Percentiles rank a stretch among this genome's conserved stretches.
These are phyloP conservation scores for Zootermopsis nevadensis DNA, from an alignment of 2,888 invertebrate species.

Conservation along the genomic window DNA sequence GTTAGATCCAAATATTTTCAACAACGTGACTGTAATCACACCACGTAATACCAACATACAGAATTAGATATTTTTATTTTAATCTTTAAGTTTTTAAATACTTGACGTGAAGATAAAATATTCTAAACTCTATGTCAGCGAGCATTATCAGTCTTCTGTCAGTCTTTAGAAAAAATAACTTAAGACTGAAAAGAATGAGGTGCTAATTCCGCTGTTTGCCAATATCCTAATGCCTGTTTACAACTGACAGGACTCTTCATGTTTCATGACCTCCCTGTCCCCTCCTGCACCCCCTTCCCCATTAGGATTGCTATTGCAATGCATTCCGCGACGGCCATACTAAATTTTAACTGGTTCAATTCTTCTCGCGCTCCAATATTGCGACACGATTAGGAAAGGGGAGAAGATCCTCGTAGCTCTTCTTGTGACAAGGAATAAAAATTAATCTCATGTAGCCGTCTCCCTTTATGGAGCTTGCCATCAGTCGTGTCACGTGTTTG, in stretches of 20 bases:
- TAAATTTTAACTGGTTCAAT: slow-evolving; percentile 50
- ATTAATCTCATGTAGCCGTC: slow-evolving; percentile 46
- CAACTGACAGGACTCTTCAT: slow-evolving; percentile 38
- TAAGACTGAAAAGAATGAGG: no score
- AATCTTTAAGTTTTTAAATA: no score
- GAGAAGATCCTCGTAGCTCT: neutral
- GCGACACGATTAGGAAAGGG: neutral
- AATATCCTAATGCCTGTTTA: slow-evolving; percentile 8
- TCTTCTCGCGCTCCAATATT: slow-evolving; percentile 44
- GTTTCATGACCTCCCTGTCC: slow-evolving; percentile 12
- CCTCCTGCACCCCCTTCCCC: slow-evolving; percentile 20
- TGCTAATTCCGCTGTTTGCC: no score
- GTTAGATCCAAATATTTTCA: no score
- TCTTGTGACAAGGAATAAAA: slow-evolving; percentile 42
- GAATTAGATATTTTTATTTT: no score
- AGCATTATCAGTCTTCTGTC: no score
- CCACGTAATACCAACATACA: no score
- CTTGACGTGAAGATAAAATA: no score
- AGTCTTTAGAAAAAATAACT: no score
- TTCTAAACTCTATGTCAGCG: no score
- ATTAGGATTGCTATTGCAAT: slow-evolving; percentile 45
- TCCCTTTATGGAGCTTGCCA: slow-evolving; percentile 41
- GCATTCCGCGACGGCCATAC: slow-evolving; percentile 49
- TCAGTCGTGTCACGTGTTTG: slow-evolving; percentile 15
- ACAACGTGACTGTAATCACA: no score